Base-by-base conservation (phyloP, 1,140 invertebrate species). In the Adoxophyes honmai region DNA sequence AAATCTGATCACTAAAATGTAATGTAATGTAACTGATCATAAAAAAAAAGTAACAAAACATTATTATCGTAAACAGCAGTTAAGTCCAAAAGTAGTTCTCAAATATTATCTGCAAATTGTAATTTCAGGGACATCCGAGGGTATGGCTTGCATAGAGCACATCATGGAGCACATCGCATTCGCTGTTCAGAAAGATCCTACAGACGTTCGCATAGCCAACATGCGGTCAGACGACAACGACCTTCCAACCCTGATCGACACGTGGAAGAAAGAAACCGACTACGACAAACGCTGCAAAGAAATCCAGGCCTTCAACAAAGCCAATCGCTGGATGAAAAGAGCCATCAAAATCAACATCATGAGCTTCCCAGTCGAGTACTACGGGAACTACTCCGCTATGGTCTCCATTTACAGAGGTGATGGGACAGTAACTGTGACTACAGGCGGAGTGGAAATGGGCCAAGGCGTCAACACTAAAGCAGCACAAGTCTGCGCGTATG, bases 131-230 rank as follows among this genome's bases (percentile, higher is more conserved):
- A 91, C 92, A 0, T 81, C 90, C 7, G 94, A 95, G 84, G 94
- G 88, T 10, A 84, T 94, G 1, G 90, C 90, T 6, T 86, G 92
- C 57, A 93, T 94, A 18, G 96, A 97, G 81, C 91, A 91, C 52
- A 93, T 97, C 28, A 96, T 98, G 91, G 95, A 97, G 59, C 95
- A 96, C 73, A 94, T 97, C 58, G 93, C 95, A 0, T 91, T 90
- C 48, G 87, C 72, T 1, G 72, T 94, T 0, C 86, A 91, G 0
- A 91, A 92, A 65, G 95, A 96, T 86, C 92, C 95, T 0, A 70
- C 93, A 1, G 91, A 93, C 54, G 92, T 96, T 0, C 90, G 92
- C 39, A 62, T 92, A 53, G 80, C 82, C 1, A 96, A 96, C 69
- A 90, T 95, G 78, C 70, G 80, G 33, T 62, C 74, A 1, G 79